Conservation (phyloP, 2,113 vertebrate genomes). For the Xiphias gladius region DNA sequence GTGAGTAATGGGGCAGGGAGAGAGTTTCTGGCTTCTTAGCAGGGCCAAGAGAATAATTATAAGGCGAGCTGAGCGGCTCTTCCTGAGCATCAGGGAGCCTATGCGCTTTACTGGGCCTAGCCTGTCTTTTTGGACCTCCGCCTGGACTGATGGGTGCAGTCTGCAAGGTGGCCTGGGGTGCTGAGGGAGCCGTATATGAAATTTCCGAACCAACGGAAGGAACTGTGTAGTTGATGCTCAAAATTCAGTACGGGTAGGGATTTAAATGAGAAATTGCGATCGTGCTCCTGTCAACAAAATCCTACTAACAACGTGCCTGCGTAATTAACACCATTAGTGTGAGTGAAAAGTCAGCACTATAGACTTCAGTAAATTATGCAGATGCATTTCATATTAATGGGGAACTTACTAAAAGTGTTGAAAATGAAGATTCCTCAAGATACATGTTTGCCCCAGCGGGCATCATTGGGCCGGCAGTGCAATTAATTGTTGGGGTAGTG, state of each 20-base stretch:
- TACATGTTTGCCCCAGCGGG: conserved; percentile 36
- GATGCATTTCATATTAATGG: conserved; percentile 55
- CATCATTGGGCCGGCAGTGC: conserved; percentile 32
- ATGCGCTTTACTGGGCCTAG: conserved; percentile 46
- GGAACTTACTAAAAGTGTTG: conserved; percentile 27
- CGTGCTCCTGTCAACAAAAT: conserved; percentile 44
- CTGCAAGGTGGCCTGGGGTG: conserved; percentile 40
- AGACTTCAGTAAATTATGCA: conserved; percentile 49
- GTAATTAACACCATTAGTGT: conserved; percentile 57
- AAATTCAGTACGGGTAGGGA: not conserved
- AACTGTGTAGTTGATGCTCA: not conserved
- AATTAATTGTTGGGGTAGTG: conserved; percentile 24
- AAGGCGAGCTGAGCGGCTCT: conserved; percentile 65
- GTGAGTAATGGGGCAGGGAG: conserved; percentile 73
- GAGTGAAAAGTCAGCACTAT: conserved; percentile 53
- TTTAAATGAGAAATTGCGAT: conserved; percentile 25
- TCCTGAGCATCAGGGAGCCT: conserved; percentile 60
- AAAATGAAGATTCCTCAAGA: conserved; percentile 54
- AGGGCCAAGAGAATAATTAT: conserved; percentile 78
- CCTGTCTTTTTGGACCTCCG: conserved; percentile 54
- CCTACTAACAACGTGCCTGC: conserved; percentile 14
- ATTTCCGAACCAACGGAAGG: conserved; percentile 6
- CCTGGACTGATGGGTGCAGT: conserved; percentile 54
- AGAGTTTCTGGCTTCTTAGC: conserved; percentile 68
- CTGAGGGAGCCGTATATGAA: not conserved